Percentiles rank a stretch among this genome's conserved stretches.
These are phyloP conservation scores for Labeo calbasu DNA, from an alignment of 2,797 vertebrate genomes.

Conservation along the genomic window DNA sequence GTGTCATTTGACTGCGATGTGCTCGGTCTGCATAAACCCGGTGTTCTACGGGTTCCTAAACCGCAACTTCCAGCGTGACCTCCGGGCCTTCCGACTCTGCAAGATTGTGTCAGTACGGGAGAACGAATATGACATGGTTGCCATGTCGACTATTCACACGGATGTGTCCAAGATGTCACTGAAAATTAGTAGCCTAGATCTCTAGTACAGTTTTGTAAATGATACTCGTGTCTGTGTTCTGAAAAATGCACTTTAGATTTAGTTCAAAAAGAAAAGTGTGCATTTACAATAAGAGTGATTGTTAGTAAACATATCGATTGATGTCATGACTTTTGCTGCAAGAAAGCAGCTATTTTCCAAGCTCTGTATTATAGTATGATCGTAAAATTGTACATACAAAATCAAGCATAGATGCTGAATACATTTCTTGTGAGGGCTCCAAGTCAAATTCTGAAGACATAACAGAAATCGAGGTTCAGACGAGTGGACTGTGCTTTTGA, in stretches of 20 bases:
- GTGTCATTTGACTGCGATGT: conserved; percentile 87
- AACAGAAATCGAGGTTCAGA: background rate
- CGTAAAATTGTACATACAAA: conserved; percentile 23
- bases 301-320: background rate
- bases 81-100: conserved; percentile 85
- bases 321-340: background rate
- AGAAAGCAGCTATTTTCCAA: background rate
- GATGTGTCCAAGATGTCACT: conserved; percentile 86
- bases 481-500: conserved; percentile 9
- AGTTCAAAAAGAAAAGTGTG: background rate
- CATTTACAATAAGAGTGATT: conserved; percentile 14
- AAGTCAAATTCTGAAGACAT: background rate
- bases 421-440: conserved; percentile 14
- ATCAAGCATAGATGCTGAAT: background rate
- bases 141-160: conserved; percentile 89
- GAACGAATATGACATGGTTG: conserved; percentile 87
- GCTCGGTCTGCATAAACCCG: conserved; percentile 87
- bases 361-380: background rate
- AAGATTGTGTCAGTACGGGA: conserved; percentile 78
- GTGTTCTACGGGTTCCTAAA: conserved; percentile 89
- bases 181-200: conserved; percentile 80
- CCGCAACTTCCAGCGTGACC: conserved; percentile 87
- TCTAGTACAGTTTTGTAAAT: conserved; percentile 8
- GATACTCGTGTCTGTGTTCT: background rate
- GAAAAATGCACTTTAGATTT: conserved; percentile 15